A percentile compares a stretch with the other conserved stretches of the same genome.
Evolutionary conservation across 2,797 vertebrate species (phyloP).

Genomic region (Avahi laniger): DNA sequence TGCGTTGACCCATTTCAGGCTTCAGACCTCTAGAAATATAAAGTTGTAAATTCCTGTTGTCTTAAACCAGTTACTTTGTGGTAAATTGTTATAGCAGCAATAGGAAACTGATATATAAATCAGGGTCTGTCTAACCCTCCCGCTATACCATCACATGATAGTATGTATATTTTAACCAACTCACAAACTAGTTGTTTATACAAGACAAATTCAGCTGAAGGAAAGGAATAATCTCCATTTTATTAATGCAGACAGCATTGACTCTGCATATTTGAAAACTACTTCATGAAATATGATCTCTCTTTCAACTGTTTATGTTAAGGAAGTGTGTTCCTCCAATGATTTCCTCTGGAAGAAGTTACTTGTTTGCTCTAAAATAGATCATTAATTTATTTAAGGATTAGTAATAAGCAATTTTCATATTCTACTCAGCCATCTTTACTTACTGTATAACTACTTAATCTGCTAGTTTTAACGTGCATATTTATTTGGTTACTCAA

Average conservation of each 20-base stretch:
- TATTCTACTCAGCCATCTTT: not conserved
- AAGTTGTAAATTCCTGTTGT: not conserved
- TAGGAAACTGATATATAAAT: not conserved
- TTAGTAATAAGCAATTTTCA: slow-evolving; percentile 7
- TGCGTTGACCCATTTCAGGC: not conserved
- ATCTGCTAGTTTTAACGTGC: slow-evolving; percentile 25
- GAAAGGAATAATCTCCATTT: not conserved
- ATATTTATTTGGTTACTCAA: slow-evolving; percentile 21
- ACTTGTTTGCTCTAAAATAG: not conserved
- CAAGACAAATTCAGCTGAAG: not conserved
- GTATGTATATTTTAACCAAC: not conserved
- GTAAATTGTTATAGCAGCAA: not conserved
- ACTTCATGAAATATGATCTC: not conserved
- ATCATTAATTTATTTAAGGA: slow-evolving; percentile 22
- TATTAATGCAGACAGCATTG: not conserved
- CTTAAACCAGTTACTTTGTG: not conserved
- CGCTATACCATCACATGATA: not conserved
- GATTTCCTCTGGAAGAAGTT: not conserved
- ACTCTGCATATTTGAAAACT: not conserved
- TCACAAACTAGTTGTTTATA: not conserved
- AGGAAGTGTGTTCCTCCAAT: not conserved
- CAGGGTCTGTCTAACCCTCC: not conserved
- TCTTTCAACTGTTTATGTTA: not conserved
- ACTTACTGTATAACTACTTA: slow-evolving; percentile 14
- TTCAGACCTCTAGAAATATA: not conserved